phyloP scores from a whole-genome alignment of 2,888 invertebrate species.

The Pammene fasciana region DNA sequence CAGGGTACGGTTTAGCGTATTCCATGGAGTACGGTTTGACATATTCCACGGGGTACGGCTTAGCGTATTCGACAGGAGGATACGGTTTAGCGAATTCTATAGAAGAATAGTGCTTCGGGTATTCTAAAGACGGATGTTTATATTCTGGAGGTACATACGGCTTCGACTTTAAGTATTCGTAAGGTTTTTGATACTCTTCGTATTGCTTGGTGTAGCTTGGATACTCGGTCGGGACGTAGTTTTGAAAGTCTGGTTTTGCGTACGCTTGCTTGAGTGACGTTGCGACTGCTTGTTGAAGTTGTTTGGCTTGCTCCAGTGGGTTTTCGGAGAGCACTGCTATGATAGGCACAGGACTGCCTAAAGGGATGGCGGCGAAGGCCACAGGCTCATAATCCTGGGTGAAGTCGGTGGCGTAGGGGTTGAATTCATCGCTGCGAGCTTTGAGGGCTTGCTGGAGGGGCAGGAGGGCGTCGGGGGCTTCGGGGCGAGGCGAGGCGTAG shows the following conservation, averaged over 20 bases:
- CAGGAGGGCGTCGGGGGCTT: slow-evolving; percentile 54
- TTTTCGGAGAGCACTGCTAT: slow-evolving; percentile 60
- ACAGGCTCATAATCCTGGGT: slow-evolving; percentile 62
- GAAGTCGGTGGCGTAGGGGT: slow-evolving; percentile 56
- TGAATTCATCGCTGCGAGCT: slow-evolving; percentile 54
- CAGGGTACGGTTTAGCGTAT: slow-evolving; percentile 6
- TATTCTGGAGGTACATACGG: slow-evolving; percentile 16
- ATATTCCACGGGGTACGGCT: slow-evolving; percentile 16
- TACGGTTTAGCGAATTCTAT: slow-evolving; percentile 8
- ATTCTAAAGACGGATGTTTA: background rate
- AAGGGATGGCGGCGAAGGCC: slow-evolving; percentile 67
- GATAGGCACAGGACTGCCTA: slow-evolving; percentile 67
- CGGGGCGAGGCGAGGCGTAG: slow-evolving; percentile 44
- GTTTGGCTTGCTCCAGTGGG: slow-evolving; percentile 47
- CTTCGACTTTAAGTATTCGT: slow-evolving; percentile 24
- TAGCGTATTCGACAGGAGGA: slow-evolving; percentile 11
- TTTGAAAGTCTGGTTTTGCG: slow-evolving; percentile 39
- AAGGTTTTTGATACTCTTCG: slow-evolving; percentile 23
- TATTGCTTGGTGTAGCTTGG: slow-evolving; percentile 13
- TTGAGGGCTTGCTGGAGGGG: slow-evolving; percentile 51
- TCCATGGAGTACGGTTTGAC: slow-evolving; percentile 4
- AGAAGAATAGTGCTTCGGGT: background rate
- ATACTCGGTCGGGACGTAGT: slow-evolving; percentile 9
- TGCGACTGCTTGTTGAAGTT: slow-evolving; percentile 23
- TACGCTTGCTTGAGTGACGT: slow-evolving; percentile 31